Evolutionary conservation across 2,797 vertebrate species (phyloP), one percentile per base, ranked within the genome.

Genomic region (Adelosebastes latens): DNA sequence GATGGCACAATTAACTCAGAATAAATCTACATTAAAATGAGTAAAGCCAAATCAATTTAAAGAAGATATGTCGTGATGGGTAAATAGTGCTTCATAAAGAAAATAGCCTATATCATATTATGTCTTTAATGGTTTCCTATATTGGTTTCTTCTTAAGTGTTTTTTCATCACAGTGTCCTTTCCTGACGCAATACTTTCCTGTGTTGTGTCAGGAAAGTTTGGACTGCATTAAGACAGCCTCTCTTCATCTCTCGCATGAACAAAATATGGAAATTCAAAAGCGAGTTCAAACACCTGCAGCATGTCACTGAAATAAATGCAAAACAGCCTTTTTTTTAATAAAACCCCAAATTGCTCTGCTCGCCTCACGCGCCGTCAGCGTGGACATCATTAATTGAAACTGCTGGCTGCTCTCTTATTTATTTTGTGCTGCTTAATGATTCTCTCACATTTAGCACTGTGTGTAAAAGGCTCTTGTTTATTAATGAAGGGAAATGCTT

Each of bases 371-470:
- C 0, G 58, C 36, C 61, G 22, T 56, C 71, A 63, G 14, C 4
- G 42, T 63, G n/a, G 60, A 62, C 70, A 16, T 52, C 69, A 79
- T 86, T 77, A 82, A 67, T 67, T 64, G 61, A 81, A 83, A 65
- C 29, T 46, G 42, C 42, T 46, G 42, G 42, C 14, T 49, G 18
- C 52, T 64, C 14, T 82, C 42, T 62, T 39, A 72, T 78, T 79
- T 36, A 71, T 78, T 46, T 65, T 68, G 42, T 65, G 24, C 36
- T n/a, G 4, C 34, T 63, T 49, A 64, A 53, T 39, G 36, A 67
- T 76, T 78, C 11, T 39, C 61, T 63, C 36, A 12, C 13, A 73
- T 59, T 73, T 6, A 39, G 14, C 2, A 4, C 20, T 42, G 8
- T 42, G 14, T 71, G 39, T 7, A 75, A 24, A 63, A 59, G 39